Evolutionary conservation across 1,140 invertebrate species (phyloP).

Genomic region (Holcopasites calliopsidis): DNA sequence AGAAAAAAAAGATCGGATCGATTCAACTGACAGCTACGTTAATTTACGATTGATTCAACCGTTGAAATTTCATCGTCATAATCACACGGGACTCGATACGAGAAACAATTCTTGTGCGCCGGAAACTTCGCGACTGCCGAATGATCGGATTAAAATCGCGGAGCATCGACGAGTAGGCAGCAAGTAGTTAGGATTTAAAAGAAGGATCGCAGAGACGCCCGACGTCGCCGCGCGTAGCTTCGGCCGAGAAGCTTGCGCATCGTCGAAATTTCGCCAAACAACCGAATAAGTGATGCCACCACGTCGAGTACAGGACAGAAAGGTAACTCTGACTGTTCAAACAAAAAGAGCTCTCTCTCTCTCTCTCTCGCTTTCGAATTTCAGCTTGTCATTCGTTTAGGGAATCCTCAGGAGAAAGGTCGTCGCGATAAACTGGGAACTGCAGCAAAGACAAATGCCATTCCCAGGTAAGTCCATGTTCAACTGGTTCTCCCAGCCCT

Average conservation of each 20-base stretch:
- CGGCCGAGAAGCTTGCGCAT: conserved; percentile 35
- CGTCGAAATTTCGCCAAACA: conserved; percentile 51
- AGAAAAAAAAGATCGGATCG: too few relatives aligned
- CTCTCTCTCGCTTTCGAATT: not conserved
- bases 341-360: conserved; percentile 41
- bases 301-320: not conserved
- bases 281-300: conserved; percentile 25
- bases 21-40: too few relatives aligned
- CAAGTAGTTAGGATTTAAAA: conserved; percentile 31
- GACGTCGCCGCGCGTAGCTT: conserved; percentile 28
- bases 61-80: too few relatives aligned
- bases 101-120: conserved; percentile 36
- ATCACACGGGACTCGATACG: too few relatives aligned
- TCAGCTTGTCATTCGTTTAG: conserved; percentile 43
- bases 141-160: conserved; percentile 13
- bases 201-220: conserved; percentile 17
- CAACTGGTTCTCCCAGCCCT: not conserved
- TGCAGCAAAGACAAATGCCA: conserved; percentile 29
- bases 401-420: not conserved
- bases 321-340: conserved; percentile 50
- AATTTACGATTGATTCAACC: too few relatives aligned
- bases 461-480: conserved; percentile 23
- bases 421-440: not conserved
- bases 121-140: conserved; percentile 37
- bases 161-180: not conserved